phyloP scores from a whole-genome alignment of 2,888 invertebrate species.

The Syrphus vitripennis region DNA sequence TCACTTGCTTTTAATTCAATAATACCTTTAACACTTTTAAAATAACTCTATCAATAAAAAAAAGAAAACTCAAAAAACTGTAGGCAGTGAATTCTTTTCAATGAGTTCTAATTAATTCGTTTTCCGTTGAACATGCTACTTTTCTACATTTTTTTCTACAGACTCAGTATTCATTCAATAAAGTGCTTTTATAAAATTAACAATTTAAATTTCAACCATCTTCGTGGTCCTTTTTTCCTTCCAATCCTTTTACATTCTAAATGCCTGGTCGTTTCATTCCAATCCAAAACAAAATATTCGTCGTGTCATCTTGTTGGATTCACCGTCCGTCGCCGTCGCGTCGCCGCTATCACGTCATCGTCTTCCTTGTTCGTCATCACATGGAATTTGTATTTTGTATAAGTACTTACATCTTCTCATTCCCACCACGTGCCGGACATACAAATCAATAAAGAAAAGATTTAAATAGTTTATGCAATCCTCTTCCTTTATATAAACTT shows the following conservation, averaged over 20 bases:
- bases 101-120: too few species aligned
- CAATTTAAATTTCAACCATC: neutral
- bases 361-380: neutral
- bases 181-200: neutral
- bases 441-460: constrained; percentile 17
- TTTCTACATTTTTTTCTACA: too few species aligned
- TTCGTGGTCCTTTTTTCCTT: neutral
- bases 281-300: neutral
- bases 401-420: neutral
- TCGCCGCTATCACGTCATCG: neutral
- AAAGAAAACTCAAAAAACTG: too few species aligned
- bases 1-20: too few species aligned
- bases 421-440: neutral
- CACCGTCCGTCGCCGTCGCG: neutral
- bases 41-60: too few species aligned
- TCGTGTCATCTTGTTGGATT: neutral
- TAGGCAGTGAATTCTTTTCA: too few species aligned
- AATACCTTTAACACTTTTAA: too few species aligned
- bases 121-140: neutral
- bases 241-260: neutral
- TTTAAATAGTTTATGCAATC: constrained; percentile 16
- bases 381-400: neutral
- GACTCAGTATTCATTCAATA: neutral
- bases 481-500: neutral
- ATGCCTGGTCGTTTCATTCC: neutral